Evolutionary conservation across 2,888 invertebrate species (phyloP).

Genomic region (Dendrolimus pini): DNA sequence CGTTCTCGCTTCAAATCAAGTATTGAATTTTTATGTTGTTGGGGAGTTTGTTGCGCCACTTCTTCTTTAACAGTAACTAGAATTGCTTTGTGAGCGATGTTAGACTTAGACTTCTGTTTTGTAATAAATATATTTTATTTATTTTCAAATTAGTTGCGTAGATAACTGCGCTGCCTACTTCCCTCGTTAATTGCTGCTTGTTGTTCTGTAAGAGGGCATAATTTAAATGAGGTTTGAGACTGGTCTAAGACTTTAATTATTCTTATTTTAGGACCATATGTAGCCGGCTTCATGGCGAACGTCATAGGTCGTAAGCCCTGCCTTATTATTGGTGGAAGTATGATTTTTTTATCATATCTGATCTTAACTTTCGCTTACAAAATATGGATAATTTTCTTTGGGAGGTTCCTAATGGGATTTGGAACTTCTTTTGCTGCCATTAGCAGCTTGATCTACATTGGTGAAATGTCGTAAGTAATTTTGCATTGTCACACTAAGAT

Average conservation of each 20-base stretch:
- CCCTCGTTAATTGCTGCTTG: no score
- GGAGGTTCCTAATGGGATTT: conserved; percentile 4
- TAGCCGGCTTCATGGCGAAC: conserved; percentile 9
- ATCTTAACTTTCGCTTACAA: conserved; percentile 3
- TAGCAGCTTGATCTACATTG: conserved; percentile 8
- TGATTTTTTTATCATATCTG: conserved; percentile 2
- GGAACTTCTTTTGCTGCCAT: conserved; percentile 1
- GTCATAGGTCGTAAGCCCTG: conserved; percentile 11
- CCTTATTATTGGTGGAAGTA: conserved; percentile 6
- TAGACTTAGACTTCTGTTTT: neutral
- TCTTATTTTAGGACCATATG: conserved; percentile 8
- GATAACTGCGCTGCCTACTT: no score
- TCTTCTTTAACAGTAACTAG: no score
- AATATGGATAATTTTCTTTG: conserved; percentile 5
- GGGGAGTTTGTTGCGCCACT: no score
- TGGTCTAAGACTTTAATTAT: no score
- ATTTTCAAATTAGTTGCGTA: neutral
- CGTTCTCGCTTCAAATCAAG: no score
- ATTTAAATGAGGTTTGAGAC: no score
- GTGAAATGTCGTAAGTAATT: conserved; percentile 17
- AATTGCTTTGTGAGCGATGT: no score
- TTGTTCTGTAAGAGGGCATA: no score
- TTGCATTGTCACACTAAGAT: neutral
- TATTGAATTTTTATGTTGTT: neutral
- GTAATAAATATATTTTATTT: neutral